These are phyloP conservation scores for Bubo scandiacus DNA, from an alignment of 2,113 vertebrate genomes.

Conservation along the genomic window DNA sequence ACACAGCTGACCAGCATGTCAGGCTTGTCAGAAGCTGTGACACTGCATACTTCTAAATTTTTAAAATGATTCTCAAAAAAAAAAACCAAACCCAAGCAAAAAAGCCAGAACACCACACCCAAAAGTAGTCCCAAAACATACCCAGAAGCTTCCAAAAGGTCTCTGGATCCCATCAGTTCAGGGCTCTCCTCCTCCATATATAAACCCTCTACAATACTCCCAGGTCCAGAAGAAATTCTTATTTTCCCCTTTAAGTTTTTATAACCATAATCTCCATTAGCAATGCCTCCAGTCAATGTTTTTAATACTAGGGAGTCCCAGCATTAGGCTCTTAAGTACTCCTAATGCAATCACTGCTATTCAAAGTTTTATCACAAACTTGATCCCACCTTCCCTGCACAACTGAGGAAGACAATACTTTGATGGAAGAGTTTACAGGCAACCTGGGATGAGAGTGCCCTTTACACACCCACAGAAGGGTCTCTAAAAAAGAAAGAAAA, in stretches of 20 bases:
- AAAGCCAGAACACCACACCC: too few species aligned
- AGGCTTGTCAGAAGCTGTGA: not conserved
- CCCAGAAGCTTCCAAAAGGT: not conserved
- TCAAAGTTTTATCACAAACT: not conserved
- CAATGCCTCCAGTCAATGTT: accelerated
- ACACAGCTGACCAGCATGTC: not conserved
- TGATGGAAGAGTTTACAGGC: not conserved
- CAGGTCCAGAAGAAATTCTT: not conserved
- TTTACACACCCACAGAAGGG: not conserved
- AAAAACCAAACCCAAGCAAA: not conserved
- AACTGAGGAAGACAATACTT: not conserved
- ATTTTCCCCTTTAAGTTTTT: not conserved
- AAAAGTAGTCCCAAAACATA: not conserved
- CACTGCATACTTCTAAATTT: not conserved
- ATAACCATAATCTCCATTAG: not conserved
- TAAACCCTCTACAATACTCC: not conserved
- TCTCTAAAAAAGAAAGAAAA: not conserved
- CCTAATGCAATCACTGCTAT: not conserved
- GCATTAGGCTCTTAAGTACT: not conserved
- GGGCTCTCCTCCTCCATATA: not conserved
- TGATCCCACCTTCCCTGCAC: not conserved
- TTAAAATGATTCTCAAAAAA: not conserved
- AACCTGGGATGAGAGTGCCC: not conserved
- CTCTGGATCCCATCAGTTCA: not conserved
- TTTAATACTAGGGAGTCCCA: accelerated